Conservation (phyloP, 2,113 vertebrate species). For the Hydrochoerus hydrochaeris region DNA sequence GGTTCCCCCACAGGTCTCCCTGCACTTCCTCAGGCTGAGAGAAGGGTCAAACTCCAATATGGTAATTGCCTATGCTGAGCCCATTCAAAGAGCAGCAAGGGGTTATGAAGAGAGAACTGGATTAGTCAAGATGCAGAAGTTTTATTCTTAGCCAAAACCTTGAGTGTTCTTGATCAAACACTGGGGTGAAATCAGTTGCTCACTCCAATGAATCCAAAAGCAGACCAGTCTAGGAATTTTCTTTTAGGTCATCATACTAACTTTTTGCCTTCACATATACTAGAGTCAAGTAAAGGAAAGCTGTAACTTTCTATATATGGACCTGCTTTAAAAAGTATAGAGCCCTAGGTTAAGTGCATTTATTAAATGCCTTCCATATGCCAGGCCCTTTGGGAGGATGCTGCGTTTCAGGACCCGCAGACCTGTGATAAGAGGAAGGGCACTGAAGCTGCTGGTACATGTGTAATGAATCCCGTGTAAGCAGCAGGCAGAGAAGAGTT, state of each 20-base stretch:
- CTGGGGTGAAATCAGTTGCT: background rate
- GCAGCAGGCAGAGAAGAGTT: background rate
- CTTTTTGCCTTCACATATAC: background rate
- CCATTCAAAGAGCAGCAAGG: background rate
- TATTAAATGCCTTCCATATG: background rate
- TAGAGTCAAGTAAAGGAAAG: background rate
- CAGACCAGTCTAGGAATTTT: background rate
- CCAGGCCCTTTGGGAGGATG: background rate
- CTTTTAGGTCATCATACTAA: constrained; percentile 12
- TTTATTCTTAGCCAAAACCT: background rate
- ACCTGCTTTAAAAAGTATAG: background rate
- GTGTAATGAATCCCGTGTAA: background rate
- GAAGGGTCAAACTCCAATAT: background rate
- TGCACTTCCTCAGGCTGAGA: background rate
- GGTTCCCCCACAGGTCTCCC: too few species aligned
- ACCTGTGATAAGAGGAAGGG: background rate
- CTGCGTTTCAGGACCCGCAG: background rate
- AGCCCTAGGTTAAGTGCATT: background rate
- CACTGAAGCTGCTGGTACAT: background rate
- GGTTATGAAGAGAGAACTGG: background rate
- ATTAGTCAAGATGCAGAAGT: background rate
- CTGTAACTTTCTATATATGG: background rate
- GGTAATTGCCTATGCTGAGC: background rate
- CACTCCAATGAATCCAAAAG: background rate
- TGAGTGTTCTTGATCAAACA: background rate